A percentile compares a stretch with the other conserved stretches of the same genome.
Evolutionary conservation across 2,797 vertebrate species (phyloP).

Genomic region (Antennarius maculatus): DNA sequence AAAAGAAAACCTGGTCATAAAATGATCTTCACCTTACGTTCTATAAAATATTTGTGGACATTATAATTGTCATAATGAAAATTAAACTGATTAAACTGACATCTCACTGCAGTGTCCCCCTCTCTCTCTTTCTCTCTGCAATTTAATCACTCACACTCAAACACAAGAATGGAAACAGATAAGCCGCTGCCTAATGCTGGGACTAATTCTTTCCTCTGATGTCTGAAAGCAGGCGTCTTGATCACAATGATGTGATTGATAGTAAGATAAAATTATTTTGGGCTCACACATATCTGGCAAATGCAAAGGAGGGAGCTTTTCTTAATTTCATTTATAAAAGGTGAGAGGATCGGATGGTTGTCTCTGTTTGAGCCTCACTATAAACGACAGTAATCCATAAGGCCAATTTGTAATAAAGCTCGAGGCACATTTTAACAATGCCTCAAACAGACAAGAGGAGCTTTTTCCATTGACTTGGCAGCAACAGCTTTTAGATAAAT

Average conservation of each 20-base stretch:
- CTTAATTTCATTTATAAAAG: slow-evolving; percentile 66
- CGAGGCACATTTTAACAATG: slow-evolving; percentile 75
- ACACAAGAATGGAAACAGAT: slow-evolving; percentile 57
- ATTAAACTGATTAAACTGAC: slow-evolving; percentile 35
- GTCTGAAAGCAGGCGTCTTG: slow-evolving; percentile 59
- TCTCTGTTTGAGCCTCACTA: slow-evolving; percentile 60
- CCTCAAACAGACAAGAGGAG: slow-evolving; percentile 73
- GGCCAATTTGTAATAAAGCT: slow-evolving; percentile 82
- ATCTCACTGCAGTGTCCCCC: slow-evolving; percentile 33
- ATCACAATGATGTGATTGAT: slow-evolving; percentile 56
- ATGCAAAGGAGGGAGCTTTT: slow-evolving; percentile 22
- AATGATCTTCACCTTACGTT: slow-evolving; percentile 12
- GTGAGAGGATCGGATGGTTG: slow-evolving; percentile 66
- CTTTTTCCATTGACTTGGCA: slow-evolving; percentile 76
- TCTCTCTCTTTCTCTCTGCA: slow-evolving; percentile 37
- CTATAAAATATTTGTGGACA: slow-evolving; percentile 40
- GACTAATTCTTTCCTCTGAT: slow-evolving; percentile 52
- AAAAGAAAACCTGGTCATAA: slow-evolving; percentile 4
- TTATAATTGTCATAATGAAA: slow-evolving; percentile 40
- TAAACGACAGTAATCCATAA: slow-evolving; percentile 81
- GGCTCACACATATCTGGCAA: slow-evolving; percentile 49
- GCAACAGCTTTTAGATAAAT: slow-evolving; percentile 78
- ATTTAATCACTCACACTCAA: slow-evolving; percentile 54
- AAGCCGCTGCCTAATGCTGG: slow-evolving; percentile 47
- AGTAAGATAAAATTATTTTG: slow-evolving; percentile 68